Evolutionary conservation across 1,140 invertebrate species (phyloP), one percentile per base, ranked within the genome.

Genomic region (Fopius arisanus): DNA sequence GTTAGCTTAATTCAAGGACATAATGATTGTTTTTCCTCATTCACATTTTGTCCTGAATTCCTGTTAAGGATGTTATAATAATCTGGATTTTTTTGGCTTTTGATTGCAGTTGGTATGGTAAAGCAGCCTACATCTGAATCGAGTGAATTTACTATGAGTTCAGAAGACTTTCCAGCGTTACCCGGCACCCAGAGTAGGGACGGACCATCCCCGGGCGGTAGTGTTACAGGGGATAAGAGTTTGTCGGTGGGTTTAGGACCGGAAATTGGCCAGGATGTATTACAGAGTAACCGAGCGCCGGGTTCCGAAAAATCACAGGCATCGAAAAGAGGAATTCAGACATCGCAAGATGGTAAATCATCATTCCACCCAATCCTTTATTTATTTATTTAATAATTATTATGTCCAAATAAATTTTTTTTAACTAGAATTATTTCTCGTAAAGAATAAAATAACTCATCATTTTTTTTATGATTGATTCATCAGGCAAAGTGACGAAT

Each of bases 111-210:
- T 87, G 96, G 96, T 82, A 97, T 97, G 95, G 96, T 98, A 76
- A 98, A 98, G 88, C 95, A 97, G 86, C 95, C 95, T 73, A 94
- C 94, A 81, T 92, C 94, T 31, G 95, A 97, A 87, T 91, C 95
- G 78, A 96, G 93, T 80, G 97, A 98, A 88, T 99, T 99, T 89
- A 96, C 95, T 77, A 98, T 99, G 92, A 97, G 96, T 79, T 96
- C 94, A 78, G 98, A 99, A 90, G 98, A 99, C 88, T 99, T 99
- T 89, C 98, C 98, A 77, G 98, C 98, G 83, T 90, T 99, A 87
- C 98, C 93, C 73, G 93, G 92, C 85, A 94, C 90, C 79, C 90
- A 90, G 79, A 86, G 88, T 78, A 87, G 90, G 80, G 89, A 90
- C 72, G 89, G 89, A 4, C 86, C 89, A 10, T 89, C 89, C 28